Percentiles rank a stretch among this genome's conserved stretches.
Conservation (phyloP, 2,797 vertebrate species). For the Apogon hyalosoma region DNA sequence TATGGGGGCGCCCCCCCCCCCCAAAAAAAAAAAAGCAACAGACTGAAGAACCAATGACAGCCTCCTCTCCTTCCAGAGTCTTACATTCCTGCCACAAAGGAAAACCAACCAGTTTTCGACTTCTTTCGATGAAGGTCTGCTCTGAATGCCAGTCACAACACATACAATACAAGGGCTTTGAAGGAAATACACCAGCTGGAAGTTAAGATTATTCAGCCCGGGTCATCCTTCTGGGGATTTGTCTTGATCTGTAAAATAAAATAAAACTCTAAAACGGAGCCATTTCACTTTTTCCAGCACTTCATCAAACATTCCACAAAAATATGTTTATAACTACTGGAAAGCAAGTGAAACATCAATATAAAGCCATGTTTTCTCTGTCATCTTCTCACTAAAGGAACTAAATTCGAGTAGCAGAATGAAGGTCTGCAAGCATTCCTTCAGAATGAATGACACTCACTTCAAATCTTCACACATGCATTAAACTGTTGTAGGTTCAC, state of each 20-base stretch:
- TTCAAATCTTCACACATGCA: too few species aligned
- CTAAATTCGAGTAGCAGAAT: too few species aligned
- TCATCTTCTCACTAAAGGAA: too few species aligned
- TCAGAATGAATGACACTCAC: too few species aligned
- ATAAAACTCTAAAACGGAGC: not conserved
- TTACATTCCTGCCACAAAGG: not conserved
- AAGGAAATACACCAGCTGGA: not conserved
- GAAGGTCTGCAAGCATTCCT: too few species aligned
- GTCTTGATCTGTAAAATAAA: not conserved
- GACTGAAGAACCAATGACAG: constrained; percentile 7
- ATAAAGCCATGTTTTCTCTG: not conserved
- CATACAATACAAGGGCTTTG: not conserved
- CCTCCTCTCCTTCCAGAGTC: not conserved
- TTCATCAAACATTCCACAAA: not conserved
- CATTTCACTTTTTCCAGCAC: not conserved
- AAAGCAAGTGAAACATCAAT: not conserved
- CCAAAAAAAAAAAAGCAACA: not conserved
- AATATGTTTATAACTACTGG: not conserved
- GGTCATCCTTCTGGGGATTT: constrained; percentile 3
- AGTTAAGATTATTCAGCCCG: not conserved
- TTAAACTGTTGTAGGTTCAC: too few species aligned
- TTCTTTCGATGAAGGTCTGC: constrained; percentile 14
- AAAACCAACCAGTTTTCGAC: not conserved
- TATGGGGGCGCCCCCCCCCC: not conserved
- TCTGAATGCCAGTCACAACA: not conserved